Base-by-base conservation (phyloP, 2,888 invertebrate genomes). In the Thymelicus acteon region DNA sequence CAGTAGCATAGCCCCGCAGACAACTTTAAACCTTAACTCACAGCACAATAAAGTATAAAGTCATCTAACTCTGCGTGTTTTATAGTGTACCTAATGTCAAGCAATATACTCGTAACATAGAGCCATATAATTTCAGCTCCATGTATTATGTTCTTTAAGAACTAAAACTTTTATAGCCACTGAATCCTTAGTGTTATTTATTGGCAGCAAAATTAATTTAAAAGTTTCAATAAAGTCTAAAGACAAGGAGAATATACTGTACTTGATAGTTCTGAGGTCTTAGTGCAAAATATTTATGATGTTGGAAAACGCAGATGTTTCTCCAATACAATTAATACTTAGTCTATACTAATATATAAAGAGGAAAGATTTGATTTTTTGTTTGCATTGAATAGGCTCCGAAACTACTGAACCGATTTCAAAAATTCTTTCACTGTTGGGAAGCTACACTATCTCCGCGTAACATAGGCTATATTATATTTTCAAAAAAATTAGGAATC, bases 81-180 rank as follows among this genome's bases (percentile, higher is more conserved):
- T 67, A 72, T 64, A 72, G 68, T 68, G 65, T 58, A 44, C 61
- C 58, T 8, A 7, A 24, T 49, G 54, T 57, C 47, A 19, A 54
- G 60, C 37, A 67, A 61, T 58, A 67, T 37, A 52, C 15, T 52
- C 19, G 49, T 52, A 48, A 37, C 60, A 61, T 54, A 60, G 49
- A 71, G 68, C 60, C 39, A 19, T 71, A 68, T 66, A 66, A 69
- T 57, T 65, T 47, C 68, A 44, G 47, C 60, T 68, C 60, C 49
- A 47, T 8, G 65, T 62, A 52, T 65, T 49, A 49, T 40, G 60
- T 60, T 64, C 49, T 60, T 31, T 52, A 70, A 37, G 39, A 64
- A 19, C 64, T 70, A 31, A 69, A 64, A 49, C n/a, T 70, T 70
- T 70, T 70, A 65, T 52, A 44, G 47, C 60, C 64, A 19, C 57